Evolutionary conservation across 1,140 invertebrate genomes (phyloP), one percentile per base, ranked within the genome.

Genomic region (Diorhabda carinulata): DNA sequence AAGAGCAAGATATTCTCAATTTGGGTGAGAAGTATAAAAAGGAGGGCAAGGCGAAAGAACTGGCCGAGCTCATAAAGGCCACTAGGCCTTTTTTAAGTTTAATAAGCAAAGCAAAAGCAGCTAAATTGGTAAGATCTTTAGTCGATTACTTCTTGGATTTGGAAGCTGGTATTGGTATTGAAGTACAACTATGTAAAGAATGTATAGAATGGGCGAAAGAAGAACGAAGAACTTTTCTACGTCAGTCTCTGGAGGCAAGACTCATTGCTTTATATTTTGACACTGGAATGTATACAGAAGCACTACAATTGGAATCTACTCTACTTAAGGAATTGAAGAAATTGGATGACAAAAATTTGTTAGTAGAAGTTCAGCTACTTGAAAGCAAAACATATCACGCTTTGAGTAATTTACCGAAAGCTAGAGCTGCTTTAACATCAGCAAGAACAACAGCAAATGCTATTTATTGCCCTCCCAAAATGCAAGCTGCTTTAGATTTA

Each of bases 171-270:
- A 97, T 94, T 74, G 96, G 95, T 45, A 92, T 94, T 68, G 96
- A 95, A 86, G 90, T 92, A 45, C 92, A 95, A 81, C 83, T 96
- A 56, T 94, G 91, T 80, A 92, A 96, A 84, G 97, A 99, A 84
- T 99, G 97, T 84, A 99, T 99, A 85, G 94, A 98, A 85, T 99
- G 98, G 98, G 97, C 98, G 25, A 97, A 98, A 82, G 91, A 96
- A 81, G 97, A 99, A 80, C 93, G 96, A 70, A 88, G 98, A 73
- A 98, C 95, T 25, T 99, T 99, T 83, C 84, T 99, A 41, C 86
- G 98, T 77, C 98, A 99, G 82, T 95, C 95, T 5, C 82, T 99
- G 72, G 96, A 99, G 83, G 92, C 95, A 2, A 86, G 96, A 77
- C 85, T 99, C 40, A 92, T 99, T 78, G 93, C 96, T 6, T 84